Conservation (phyloP, 2,888 invertebrate genomes). For the Ephialtes manifestator region DNA sequence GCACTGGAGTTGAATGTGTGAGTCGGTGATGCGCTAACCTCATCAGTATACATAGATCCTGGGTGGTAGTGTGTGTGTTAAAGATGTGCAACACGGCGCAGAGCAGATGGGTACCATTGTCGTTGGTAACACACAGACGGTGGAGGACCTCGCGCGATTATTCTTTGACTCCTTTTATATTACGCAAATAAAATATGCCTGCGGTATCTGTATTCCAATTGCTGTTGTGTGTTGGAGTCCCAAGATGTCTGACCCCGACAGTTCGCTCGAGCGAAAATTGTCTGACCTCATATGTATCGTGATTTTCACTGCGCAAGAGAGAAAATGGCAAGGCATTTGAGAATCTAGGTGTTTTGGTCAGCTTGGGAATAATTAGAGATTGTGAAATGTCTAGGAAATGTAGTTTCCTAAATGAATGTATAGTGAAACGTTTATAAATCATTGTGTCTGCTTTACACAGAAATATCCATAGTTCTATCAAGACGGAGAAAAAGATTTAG, state of each 20-base stretch:
- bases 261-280: neutral
- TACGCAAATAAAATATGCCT: constrained; percentile 76
- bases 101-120: constrained; percentile 32
- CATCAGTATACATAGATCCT: neutral
- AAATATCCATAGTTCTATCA: too few species aligned
- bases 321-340: neutral
- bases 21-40: neutral
- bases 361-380: neutral
- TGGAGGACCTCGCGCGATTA: constrained; percentile 18
- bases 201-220: constrained; percentile 22
- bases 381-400: neutral
- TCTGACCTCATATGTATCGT: neutral
- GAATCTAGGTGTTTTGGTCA: neutral
- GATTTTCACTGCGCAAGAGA: neutral
- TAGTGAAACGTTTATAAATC: too few species aligned
- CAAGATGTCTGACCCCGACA: neutral
- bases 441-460: too few species aligned
- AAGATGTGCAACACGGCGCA: constrained; percentile 4
- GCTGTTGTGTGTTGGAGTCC: neutral
- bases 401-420: too few species aligned
- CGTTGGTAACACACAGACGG: constrained; percentile 3
- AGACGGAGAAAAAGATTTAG: too few species aligned
- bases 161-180: constrained; percentile 58
- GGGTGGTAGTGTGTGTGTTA: neutral
- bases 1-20: constrained; percentile 2